Percentiles rank a stretch among this genome's conserved stretches.
Conservation (phyloP, 2,888 invertebrate genomes). For the Cosmia trapezina region DNA sequence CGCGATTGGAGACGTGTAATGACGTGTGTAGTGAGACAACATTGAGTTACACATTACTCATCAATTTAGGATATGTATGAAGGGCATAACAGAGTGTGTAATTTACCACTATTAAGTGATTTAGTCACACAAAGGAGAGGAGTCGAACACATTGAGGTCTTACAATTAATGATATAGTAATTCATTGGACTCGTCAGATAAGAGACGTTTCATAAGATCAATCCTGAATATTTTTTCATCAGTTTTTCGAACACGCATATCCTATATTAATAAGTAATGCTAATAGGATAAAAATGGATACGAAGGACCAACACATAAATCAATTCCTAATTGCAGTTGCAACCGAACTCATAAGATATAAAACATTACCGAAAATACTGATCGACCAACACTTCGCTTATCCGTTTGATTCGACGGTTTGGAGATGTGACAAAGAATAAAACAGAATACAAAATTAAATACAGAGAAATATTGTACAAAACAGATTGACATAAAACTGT, state of each 20-base stretch:
- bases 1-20: constrained; percentile 56
- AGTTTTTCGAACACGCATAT: constrained; percentile 42
- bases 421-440: constrained; percentile 57
- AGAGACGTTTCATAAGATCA: neutral
- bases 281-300: constrained; percentile 81
- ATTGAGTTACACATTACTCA: constrained; percentile 48
- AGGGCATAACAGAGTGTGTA: neutral
- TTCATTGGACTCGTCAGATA: constrained; percentile 16
- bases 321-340: constrained; percentile 78
- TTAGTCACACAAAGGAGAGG: constrained; percentile 1
- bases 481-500: constrained; percentile 31
- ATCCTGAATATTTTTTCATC: neutral
- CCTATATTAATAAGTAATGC: constrained; percentile 62
- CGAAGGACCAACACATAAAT: constrained; percentile 79
- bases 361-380: constrained; percentile 70
- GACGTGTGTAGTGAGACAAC: constrained; percentile 62
- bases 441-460: constrained; percentile 1
- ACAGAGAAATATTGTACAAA: neutral
- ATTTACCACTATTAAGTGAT: constrained; percentile 1
- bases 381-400: constrained; percentile 68
- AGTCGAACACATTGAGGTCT: constrained; percentile 26
- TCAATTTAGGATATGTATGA: constrained; percentile 52
- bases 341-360: constrained; percentile 75
- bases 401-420: constrained; percentile 69
- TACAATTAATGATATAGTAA: constrained; percentile 28